Evolutionary conservation across 92 coral and sea anemone species (phyloP), one percentile per base, ranked within the genome.

Genomic region (Siderastrea radians): DNA sequence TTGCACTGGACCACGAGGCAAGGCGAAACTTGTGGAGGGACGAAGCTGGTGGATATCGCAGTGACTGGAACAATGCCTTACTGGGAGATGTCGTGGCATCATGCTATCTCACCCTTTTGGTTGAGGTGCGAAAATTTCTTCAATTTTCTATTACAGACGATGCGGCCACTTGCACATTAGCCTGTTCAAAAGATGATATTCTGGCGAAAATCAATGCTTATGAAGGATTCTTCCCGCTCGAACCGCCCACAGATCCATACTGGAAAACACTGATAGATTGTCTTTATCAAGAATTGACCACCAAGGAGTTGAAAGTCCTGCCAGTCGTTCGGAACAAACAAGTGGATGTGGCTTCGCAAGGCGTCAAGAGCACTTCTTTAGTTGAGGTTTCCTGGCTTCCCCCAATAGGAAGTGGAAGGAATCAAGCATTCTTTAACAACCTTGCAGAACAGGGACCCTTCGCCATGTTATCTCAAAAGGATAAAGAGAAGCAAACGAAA

Each of bases 1-100:
- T 95, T 87, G 96, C 94, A 43, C 80, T 93, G 15, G 86, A 91
- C 76, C 93, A 93, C 61, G 93, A 91, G 53, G 88, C 91, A 10
- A 81, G 96, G 38, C 72, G 96, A 72, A 77, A 62, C 55, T 68
- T 93, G 62, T 94, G 96, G 96, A 63, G 86, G 85, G 92, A 89
- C 59, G 96, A 94, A 50, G 51, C 8, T 13, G 83, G 83, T 16
- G 94, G 87, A 60, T 89, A 91, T 57, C 91, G 94, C 51, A 86
- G 92, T 59, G 79, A 84, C 91, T 94, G 96, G 96, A 94, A 94
- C 86, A 72, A 77, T 26, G 70, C 84, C 12, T 58, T 94, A 26
- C 43, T 90, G 47, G 66, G 46, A 14, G 77, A 82, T n/a, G 94
- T 93, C 11, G 81, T 93, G 67, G 92, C 96, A 3, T 90, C 96